Evolutionary conservation across 2,888 invertebrate genomes (phyloP), one percentile per base, ranked within the genome.

Genomic region (Lasius fuliginosus): DNA sequence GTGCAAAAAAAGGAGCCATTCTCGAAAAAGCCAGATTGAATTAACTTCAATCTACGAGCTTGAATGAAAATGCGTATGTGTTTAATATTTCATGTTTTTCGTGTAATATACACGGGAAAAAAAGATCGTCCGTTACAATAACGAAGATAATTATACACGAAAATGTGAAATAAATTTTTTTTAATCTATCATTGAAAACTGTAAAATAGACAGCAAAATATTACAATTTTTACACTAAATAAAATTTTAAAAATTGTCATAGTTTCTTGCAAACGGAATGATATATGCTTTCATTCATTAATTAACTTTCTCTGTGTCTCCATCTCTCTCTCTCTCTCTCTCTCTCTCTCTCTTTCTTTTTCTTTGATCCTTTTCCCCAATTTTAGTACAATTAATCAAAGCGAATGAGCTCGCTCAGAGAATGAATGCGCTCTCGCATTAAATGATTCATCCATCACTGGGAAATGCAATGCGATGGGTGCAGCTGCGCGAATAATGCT

Each of bases 401-500:
- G 60, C 27, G 27, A 73, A 42, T 58, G 58, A 75, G 64, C 46
- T 75, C 62, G 33, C 33, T 33, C n/a, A n/a, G n/a, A n/a, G n/a
- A n/a, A n/a, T n/a, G n/a, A n/a, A n/a, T n/a, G 42, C 23, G 8
- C 15, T 75, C 23, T 9, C 5, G 23, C 42, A 75, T 64, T 46
- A 75, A 75, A 75, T 64, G 64, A 75, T 75, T 75, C 64, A 75
- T 75, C 46, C 46, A 64, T 42, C 30, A 64, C 60, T 74, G 62
- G 40, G 42, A 74, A 74, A 46, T 46, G 75, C 33, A 75, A 46
- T 23, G 46, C 46, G 64, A 49, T 15, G 33, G 46, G 46, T 46
- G 64, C 64, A 75, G 64, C 64, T 75, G 64, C 64, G 42, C 64
- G 75, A 64, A 64, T 64, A 64, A 75, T 49, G 30, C 75, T 64